phyloP scores from a whole-genome alignment of 2,888 invertebrate species.

The Thecocarcelia acutangulata region DNA sequence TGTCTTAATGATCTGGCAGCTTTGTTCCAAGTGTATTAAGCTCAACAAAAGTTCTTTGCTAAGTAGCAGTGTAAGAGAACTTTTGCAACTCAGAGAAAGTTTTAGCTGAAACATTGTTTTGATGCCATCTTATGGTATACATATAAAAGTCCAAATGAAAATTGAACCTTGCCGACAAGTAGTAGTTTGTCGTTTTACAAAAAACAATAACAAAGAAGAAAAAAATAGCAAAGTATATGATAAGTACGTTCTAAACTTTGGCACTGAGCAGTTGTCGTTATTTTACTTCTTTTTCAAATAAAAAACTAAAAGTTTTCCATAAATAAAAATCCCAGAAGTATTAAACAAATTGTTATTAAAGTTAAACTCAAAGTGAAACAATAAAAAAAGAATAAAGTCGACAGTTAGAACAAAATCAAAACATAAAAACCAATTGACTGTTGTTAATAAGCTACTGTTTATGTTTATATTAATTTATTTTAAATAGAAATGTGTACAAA shows the following conservation, averaged over 20 bases:
- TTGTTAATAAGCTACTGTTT: no score
- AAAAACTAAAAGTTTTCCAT: constrained; percentile 19
- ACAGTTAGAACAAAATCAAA: no score
- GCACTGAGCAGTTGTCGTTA: constrained; percentile 56
- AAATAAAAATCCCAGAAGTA: constrained; percentile 30
- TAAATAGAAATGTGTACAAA: no score
- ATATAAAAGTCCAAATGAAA: constrained; percentile 45
- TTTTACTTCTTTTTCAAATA: constrained; percentile 24
- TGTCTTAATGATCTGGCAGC: neutral
- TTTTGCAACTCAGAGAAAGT: constrained; percentile 45
- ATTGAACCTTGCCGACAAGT: constrained; percentile 25
- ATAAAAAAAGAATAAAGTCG: constrained; percentile 24
- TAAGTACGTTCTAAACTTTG: constrained; percentile 60
- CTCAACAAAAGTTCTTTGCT: constrained; percentile 23
- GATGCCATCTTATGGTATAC: constrained; percentile 29
- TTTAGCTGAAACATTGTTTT: constrained; percentile 26
- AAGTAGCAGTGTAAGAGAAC: constrained; percentile 17
- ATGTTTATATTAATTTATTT: no score
- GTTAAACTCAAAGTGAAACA: constrained; percentile 39
- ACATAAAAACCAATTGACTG: no score
- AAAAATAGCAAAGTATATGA: constrained; percentile 4
- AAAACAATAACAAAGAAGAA: constrained; percentile 21
- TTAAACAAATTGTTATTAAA: constrained; percentile 21
- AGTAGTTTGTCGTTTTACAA: constrained; percentile 38
- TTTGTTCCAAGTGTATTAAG: neutral